phyloP scores from a whole-genome alignment of 2,888 invertebrate genomes.

The Anticlea derivata region DNA sequence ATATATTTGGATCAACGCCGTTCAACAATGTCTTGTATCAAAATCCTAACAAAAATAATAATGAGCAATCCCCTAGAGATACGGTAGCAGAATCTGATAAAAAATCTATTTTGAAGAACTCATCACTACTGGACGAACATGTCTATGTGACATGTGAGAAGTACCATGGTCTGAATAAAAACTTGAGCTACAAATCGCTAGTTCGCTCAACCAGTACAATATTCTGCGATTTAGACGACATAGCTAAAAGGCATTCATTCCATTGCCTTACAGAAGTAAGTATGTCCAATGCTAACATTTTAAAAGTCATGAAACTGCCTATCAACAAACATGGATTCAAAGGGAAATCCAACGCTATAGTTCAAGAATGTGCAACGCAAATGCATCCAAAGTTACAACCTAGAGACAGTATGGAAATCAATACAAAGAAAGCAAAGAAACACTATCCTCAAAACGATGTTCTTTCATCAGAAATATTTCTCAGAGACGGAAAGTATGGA shows the following conservation, averaged over 20 bases:
- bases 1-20: conserved; percentile 49
- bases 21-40: conserved; percentile 39
- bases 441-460: conserved; percentile 41
- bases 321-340: conserved; percentile 42
- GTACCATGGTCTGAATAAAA: conserved; percentile 53
- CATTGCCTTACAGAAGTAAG: conserved; percentile 51
- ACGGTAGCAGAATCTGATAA: conserved; percentile 35
- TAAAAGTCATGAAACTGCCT: conserved; percentile 43
- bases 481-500: conserved; percentile 50
- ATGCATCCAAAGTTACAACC: conserved; percentile 49
- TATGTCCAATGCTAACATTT: conserved; percentile 47
- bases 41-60: conserved; percentile 28
- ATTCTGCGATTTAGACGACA: conserved; percentile 69
- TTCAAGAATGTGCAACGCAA: conserved; percentile 64
- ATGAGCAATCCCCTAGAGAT: conserved; percentile 28
- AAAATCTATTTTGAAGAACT: conserved; percentile 26
- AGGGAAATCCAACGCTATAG: conserved; percentile 50
- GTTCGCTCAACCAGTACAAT: conserved; percentile 63
- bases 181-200: conserved; percentile 46
- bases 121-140: conserved; percentile 28
- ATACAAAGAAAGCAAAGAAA: conserved; percentile 48
- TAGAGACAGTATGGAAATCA: conserved; percentile 48
- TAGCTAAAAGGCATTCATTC: conserved; percentile 66
- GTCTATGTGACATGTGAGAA: conserved; percentile 58
- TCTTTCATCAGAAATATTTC: conserved; percentile 61